A percentile compares a stretch with the other conserved stretches of the same genome.
phyloP scores from a whole-genome alignment of 2,113 vertebrate species.

The Lepisosteus osseus region DNA sequence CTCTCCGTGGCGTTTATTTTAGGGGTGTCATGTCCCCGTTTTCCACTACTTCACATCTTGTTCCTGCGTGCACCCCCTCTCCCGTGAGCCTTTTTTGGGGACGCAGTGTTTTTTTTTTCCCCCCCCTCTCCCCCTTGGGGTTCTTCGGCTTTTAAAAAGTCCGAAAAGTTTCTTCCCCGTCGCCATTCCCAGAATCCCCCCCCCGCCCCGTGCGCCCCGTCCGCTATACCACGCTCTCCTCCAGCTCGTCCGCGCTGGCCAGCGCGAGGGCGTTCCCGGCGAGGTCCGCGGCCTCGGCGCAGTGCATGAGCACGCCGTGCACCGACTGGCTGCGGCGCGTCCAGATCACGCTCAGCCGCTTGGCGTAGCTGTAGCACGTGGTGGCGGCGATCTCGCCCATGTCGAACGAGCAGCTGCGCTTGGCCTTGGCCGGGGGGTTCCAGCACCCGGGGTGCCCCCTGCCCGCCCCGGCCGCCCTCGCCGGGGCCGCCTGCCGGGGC shows the following conservation, averaged over 20 bases:
- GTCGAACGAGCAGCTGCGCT: constrained; percentile 81
- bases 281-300: constrained; percentile 42
- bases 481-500: neutral
- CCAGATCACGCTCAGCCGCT: constrained; percentile 82
- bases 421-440: constrained; percentile 38
- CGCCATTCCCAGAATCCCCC: neutral
- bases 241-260: constrained; percentile 53
- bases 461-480: neutral
- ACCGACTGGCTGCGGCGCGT: constrained; percentile 83
- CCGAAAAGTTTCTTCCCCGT: neutral
- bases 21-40: too few species aligned
- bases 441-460: neutral
- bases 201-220: neutral
- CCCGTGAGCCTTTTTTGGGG: too few species aligned
- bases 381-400: constrained; percentile 65
- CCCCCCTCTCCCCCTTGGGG: constrained; percentile 16
- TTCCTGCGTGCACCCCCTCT: too few species aligned
- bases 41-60: too few species aligned
- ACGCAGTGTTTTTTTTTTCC: constrained; percentile 16
- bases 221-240: constrained; percentile 81
- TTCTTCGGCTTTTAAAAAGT: neutral
- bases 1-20: too few species aligned
- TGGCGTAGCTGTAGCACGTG: constrained; percentile 74
- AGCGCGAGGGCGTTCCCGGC: constrained; percentile 26
- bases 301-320: constrained; percentile 78